Evolutionary conservation across 2,797 vertebrate species (phyloP).

Genomic region (Cynopterus sphinx): DNA sequence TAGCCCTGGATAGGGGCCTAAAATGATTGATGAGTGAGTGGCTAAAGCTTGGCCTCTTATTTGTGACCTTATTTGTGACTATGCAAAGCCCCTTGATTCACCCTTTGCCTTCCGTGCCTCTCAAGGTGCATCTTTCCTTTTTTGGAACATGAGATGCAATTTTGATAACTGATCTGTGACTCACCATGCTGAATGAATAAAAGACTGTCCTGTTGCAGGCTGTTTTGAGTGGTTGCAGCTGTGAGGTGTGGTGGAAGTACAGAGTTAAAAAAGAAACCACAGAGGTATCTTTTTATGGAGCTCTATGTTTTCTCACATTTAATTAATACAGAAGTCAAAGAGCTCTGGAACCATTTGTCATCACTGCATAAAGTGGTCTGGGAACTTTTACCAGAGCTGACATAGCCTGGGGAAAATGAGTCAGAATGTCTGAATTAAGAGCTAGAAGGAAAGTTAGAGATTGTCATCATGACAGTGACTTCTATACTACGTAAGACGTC

Average conservation of each 20-base stretch:
- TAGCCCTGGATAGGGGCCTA: background rate
- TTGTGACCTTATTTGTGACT: background rate
- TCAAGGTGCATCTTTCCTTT: background rate
- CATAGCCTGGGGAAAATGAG: slow-evolving; percentile 35
- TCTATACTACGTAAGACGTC: background rate
- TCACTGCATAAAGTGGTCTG: background rate
- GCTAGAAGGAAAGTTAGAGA: background rate
- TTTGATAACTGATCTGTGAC: slow-evolving; percentile 14
- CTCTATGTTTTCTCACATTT: slow-evolving; percentile 53
- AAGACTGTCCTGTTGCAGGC: background rate
- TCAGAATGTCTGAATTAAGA: slow-evolving; percentile 33
- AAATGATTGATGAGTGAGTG: background rate
- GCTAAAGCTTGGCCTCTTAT: background rate
- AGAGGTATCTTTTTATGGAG: background rate
- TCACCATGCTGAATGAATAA: slow-evolving; percentile 21
- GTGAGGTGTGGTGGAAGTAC: background rate
- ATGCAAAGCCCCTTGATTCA: background rate
- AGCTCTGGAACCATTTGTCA: slow-evolving; percentile 32
- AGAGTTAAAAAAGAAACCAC: slow-evolving; percentile 28
- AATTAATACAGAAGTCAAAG: slow-evolving; percentile 61
- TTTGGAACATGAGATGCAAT: background rate
- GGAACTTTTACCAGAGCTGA: slow-evolving; percentile 9
- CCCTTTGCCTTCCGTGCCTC: background rate
- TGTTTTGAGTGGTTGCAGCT: background rate
- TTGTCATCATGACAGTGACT: background rate